These are phyloP conservation scores for Limosa lapponica DNA, from an alignment of 2,797 vertebrate species.

Conservation along the genomic window DNA sequence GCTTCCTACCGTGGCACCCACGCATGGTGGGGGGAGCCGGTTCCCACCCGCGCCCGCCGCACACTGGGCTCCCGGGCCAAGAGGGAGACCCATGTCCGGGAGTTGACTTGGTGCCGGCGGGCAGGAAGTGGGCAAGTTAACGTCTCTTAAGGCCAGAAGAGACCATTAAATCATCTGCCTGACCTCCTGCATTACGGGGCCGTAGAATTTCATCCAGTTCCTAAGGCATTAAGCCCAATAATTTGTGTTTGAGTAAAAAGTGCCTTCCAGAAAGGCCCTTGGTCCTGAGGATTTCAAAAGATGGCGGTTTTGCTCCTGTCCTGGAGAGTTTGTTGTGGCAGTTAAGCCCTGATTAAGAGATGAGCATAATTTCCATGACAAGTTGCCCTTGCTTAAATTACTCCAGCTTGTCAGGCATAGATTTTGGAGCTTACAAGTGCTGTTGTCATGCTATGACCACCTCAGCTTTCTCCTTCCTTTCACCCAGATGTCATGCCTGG, in stretches of 20 bases:
- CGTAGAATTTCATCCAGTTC: not conserved
- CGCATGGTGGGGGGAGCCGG: not conserved
- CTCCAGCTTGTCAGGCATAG: not conserved
- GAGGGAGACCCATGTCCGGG: too few relatives aligned
- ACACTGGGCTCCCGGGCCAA: fast-evolving
- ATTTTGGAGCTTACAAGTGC: not conserved
- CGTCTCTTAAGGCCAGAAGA: not conserved
- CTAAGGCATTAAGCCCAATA: not conserved
- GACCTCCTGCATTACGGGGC: not conserved
- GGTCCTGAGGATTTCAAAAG: not conserved
- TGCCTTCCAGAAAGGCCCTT: not conserved
- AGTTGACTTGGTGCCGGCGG: fast-evolving
- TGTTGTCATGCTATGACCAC: fast-evolving
- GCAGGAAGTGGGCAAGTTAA: not conserved
- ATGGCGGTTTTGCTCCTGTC: not conserved
- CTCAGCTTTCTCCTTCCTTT: not conserved
- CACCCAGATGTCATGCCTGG: not conserved
- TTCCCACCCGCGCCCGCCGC: fast-evolving
- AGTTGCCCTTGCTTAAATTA: not conserved
- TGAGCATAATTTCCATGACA: not conserved
- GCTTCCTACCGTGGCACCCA: not conserved
- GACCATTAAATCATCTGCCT: not conserved
- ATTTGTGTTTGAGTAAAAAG: not conserved
- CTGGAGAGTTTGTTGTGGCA: not conserved
- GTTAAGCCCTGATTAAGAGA: not conserved